Base-by-base conservation (phyloP, 2,113 vertebrate species). In the Tricholaema leucomelas region DNA sequence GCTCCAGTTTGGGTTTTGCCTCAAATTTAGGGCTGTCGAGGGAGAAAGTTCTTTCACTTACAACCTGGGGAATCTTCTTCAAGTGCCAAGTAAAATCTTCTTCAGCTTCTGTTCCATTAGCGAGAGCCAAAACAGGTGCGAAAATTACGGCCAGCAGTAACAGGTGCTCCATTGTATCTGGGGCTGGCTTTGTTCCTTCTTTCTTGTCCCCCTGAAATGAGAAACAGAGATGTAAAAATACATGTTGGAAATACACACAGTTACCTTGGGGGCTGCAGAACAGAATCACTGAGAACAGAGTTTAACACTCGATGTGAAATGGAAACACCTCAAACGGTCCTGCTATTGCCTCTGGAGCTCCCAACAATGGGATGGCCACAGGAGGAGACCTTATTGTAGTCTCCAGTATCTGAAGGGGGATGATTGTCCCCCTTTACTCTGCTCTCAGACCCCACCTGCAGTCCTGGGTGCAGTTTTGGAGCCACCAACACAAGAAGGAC, bases 61-160 rank as follows among this genome's bases (percentile, higher is more conserved):
- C 97, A 71, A 99, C 93, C 95, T 97, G 96, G 23, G 99, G 99
- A 66, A 99, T 95, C 94, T 98, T 98, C 93, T 97, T 98, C 84
- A 98, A 96, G 11, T 98, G 98, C 99, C 99, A 99, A 87, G 95
- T 98, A 80, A 98, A 98, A 92, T 98, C 98, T 88, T 98, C 94
- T 7, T 98, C 96, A 20, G 88, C 91, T 83, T 97, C 97, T 82
- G 95, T 96, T 89, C 81, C 96, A 65, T 91, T 82, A 25, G 61
- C 69, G 90, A 98, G 70, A 80, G 93, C 83, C 93, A 98, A 96
- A 36, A 97, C 86, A 38, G 97, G 94, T 82, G 98, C 66, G 75
- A 97, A 97, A 91, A 98, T 81, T 71, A 98, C 77, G 91, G 98
- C 81, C 71, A 97, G 97, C 86, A 98, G 93, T 40, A 98, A 94